Evolutionary conservation across 2,888 invertebrate species (phyloP).

Genomic region (Rapana venosa): DNA sequence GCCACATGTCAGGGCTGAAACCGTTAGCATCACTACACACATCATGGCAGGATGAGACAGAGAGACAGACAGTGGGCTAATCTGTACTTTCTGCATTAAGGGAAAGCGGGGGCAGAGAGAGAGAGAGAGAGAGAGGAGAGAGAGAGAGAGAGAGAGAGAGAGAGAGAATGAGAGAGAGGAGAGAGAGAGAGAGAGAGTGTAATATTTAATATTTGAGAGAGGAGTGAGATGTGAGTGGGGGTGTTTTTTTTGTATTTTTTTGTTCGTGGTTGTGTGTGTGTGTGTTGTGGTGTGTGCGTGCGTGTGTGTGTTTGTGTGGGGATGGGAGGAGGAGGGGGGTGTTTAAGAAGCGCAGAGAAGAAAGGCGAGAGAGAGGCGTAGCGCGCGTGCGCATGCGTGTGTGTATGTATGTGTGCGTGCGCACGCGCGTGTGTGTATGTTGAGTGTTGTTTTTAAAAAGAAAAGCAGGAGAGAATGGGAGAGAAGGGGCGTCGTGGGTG

Average conservation of each 20-base stretch:
- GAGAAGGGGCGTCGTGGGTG: neutral
- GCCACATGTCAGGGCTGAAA: neutral
- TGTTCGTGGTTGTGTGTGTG: conserved; percentile 60
- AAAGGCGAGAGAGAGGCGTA: neutral
- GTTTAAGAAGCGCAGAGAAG: neutral
- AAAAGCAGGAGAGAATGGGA: neutral
- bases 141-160: neutral
- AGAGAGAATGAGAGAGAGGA: neutral
- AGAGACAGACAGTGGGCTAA: neutral
- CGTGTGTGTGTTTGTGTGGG: too few species aligned
- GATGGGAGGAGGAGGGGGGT: too few species aligned
- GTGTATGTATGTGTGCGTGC: neutral
- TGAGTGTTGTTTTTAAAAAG: too few species aligned
- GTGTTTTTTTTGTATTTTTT: conserved; percentile 98
- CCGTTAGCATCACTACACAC: neutral
- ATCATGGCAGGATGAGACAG: neutral
- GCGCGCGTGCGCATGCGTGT: neutral
- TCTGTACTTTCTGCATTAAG: neutral
- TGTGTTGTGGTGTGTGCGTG: too few species aligned
- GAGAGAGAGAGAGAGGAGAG: neutral
- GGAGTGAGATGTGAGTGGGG: conserved; percentile 91
- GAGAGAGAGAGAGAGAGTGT: neutral
- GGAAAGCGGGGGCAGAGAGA: neutral
- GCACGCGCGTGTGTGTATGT: neutral
- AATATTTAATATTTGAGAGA: conserved; percentile 90